A percentile compares a stretch with the other conserved stretches of the same genome.
Evolutionary conservation across 2,888 invertebrate species (phyloP).

Genomic region (Phyllotreta striolata): DNA sequence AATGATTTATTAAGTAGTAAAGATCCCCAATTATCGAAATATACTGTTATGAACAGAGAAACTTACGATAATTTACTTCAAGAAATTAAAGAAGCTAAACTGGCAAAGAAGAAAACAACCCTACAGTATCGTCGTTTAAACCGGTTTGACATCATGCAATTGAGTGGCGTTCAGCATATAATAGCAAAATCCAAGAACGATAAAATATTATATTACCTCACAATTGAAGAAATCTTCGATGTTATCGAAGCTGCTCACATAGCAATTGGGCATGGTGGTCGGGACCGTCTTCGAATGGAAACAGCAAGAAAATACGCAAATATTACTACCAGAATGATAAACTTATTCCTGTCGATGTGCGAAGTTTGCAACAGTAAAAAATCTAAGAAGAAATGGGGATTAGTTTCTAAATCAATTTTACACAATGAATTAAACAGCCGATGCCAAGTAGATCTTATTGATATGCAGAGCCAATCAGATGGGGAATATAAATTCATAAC

Average conservation of each 20-base stretch:
- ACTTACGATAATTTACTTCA: conserved; percentile 4
- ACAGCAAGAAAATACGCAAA: conserved; percentile 8
- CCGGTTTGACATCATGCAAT: conserved; percentile 5
- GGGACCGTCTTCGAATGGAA: conserved; percentile 6
- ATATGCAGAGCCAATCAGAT: conserved; percentile 8
- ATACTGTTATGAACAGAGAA: conserved; percentile 5
- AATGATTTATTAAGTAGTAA: no score
- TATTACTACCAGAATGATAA: no score
- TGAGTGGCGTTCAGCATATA: conserved; percentile 3
- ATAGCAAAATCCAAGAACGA: neutral
- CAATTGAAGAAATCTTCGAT: conserved; percentile 9
- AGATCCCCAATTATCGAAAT: neutral
- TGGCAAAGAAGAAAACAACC: no score
- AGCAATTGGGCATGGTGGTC: conserved; percentile 9
- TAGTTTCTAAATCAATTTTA: no score
- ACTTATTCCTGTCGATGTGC: no score
- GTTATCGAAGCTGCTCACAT: conserved; percentile 13
- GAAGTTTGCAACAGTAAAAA: no score
- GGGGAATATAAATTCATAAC: conserved; percentile 4
- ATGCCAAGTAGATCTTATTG: conserved; percentile 3
- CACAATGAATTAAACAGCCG: no score
- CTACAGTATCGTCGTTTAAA: conserved; percentile 5
- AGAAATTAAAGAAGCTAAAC: conserved; percentile 9
- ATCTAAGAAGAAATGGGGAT: no score
- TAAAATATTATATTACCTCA: no score